Evolutionary conservation across 2,797 vertebrate genomes (phyloP), one percentile per base, ranked within the genome.

Genomic region (Lepidocolaptes lacrymiger): DNA sequence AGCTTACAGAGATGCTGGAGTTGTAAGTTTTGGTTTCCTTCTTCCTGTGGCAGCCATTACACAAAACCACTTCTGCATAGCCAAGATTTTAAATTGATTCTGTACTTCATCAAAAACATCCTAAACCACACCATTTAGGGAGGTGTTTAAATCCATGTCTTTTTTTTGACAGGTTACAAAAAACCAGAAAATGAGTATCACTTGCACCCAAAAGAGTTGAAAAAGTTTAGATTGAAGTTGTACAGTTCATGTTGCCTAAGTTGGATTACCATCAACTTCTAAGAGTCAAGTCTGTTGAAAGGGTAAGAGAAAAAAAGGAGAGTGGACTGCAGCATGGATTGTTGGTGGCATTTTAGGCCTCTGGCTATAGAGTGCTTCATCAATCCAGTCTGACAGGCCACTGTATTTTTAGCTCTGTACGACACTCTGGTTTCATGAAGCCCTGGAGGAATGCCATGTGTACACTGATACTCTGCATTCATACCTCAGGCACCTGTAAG

Each of bases 1-100:
- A 24, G 82, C 97, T 66, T 99, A 99, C 95, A 97, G 75, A 12
- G 95, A 98, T 43, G 98, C 98, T 37, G 99, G 98, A 79, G 88
- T 99, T 79, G 99, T 99, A 98, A 97, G 98, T 97, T 54, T 58
- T 46, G 15, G 1, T 7, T 85, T 88, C 28, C 12, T 79, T n/a
- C 27, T 88, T 88, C 27, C 46, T 68, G 1, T 37, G 23, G 36
- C 41, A 43, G 9, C 18, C 34, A 75, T 80, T 74, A 43, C 21
- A 75, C 28, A 30, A 55, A 72, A 17, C 6, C 80, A 34, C 32
- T 80, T 81, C 64, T 84, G 28, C 28, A 17, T 2, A 77, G 41
- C 43, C 12, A 54, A 9, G 59, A 41, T 54, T 82, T 89, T 64
- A 43, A 88, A 75, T 5, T 28, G 28, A 61, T 27, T 26, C 23